These are phyloP conservation scores for Eristalinus sepulchralis DNA, from an alignment of 2,888 invertebrate genomes.

Conservation along the genomic window DNA sequence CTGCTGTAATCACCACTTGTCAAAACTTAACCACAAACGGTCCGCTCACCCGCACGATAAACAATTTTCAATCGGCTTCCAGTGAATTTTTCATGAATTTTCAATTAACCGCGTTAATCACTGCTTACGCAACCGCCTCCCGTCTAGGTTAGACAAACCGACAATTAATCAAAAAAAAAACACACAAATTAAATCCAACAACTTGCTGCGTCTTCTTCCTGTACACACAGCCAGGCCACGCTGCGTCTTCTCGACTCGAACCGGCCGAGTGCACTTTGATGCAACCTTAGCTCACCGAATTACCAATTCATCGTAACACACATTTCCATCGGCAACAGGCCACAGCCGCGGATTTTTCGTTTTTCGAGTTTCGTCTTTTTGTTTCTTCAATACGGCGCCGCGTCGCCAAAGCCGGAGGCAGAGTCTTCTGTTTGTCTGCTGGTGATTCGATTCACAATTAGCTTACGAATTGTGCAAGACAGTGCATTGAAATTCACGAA, in stretches of 20 bases:
- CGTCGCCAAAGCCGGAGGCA: background rate
- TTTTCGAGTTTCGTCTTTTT: background rate
- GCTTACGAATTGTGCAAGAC: constrained; percentile 13
- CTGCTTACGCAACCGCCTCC: background rate
- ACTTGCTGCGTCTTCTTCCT: background rate
- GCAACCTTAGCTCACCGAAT: background rate
- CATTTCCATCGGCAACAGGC: background rate
- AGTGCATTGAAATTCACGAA: constrained; percentile 40
- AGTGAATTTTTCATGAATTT: background rate
- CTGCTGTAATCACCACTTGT: constrained; percentile 17
- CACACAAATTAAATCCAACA: background rate
- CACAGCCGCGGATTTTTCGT: constrained; percentile 1
- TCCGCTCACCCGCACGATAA: background rate
- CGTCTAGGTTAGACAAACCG: background rate
- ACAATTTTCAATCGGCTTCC: background rate
- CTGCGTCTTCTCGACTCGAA: background rate
- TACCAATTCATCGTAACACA: background rate
- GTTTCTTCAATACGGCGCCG: no score
- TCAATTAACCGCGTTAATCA: background rate
- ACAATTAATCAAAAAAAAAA: background rate
- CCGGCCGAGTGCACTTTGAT: constrained; percentile 1
- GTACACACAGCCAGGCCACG: background rate
- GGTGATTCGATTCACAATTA: constrained; percentile 2
- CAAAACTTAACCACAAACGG: constrained; percentile 6
- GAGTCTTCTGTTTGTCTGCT: background rate